phyloP scores from a whole-genome alignment of 2,113 vertebrate genomes.

The Symphodus melops region DNA sequence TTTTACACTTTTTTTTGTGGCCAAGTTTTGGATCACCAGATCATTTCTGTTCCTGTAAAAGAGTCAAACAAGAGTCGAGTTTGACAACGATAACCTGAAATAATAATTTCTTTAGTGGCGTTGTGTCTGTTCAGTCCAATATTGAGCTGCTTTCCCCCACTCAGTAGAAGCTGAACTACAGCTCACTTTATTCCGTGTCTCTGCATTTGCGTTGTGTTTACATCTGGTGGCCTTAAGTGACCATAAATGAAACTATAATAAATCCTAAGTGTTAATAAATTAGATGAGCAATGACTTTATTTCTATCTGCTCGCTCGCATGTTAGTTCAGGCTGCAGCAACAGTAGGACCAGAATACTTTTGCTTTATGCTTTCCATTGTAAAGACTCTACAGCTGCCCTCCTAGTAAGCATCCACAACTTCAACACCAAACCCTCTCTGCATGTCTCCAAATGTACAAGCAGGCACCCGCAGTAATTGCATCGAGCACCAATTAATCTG shows the following conservation, averaged over 20 bases:
- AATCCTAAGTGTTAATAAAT: constrained; percentile 3
- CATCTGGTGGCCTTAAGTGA: not conserved
- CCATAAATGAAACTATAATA: not conserved
- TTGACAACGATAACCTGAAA: constrained; percentile 3
- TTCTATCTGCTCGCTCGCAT: constrained; percentile 37
- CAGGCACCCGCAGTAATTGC: constrained; percentile 59
- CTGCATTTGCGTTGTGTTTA: too few relatives aligned
- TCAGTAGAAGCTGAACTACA: too few relatives aligned
- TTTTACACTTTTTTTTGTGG: not conserved
- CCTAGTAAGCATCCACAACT: constrained; percentile 20
- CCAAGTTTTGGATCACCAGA: not conserved
- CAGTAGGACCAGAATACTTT: constrained; percentile 22
- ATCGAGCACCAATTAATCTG: constrained; percentile 69
- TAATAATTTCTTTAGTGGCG: not conserved
- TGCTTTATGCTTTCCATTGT: constrained; percentile 38
- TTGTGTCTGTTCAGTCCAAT: too few relatives aligned
- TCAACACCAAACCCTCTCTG: constrained; percentile 27
- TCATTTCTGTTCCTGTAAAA: not conserved
- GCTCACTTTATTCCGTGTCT: too few relatives aligned
- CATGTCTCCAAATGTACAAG: constrained; percentile 59
- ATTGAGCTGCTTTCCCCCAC: too few relatives aligned
- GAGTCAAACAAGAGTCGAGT: not conserved
- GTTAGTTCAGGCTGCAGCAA: constrained; percentile 27
- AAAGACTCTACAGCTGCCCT: constrained; percentile 28
- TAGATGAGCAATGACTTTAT: constrained; percentile 17